Evolutionary conservation across 2,888 invertebrate species (phyloP), one percentile per base, ranked within the genome.

Genomic region (Maniola hyperantus): DNA sequence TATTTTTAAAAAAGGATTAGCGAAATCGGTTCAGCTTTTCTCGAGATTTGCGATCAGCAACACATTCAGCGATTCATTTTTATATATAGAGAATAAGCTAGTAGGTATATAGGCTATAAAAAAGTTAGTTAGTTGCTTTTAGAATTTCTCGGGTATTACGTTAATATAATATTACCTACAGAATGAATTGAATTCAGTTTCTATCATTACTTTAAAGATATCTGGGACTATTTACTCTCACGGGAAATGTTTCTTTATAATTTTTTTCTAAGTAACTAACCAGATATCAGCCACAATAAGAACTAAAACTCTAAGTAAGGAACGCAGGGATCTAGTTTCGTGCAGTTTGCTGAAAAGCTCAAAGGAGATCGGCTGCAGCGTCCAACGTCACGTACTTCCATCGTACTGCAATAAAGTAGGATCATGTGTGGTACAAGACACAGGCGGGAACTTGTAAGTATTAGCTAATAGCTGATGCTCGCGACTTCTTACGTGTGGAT

Each of bases 261-360:
- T 51, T 33, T 6, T 51, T 26, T 11, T 6, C 11, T 5, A 55
- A 18, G 39, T 11, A 36, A 39, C 10, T 1, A 64, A 64, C 59
- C 60, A 46, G 8, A 50, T 34, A 20, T 60, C 18, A 44, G 18
- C 33, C 10, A 57, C 11, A 50, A 18, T 33, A 13, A 34, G 13
- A 18, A n/a, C 46, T 6, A 11, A 10, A 59, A 46, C 18, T 13
- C 42, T 8, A 34, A 36, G 50, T 48, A 5, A 13, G 15, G 26
- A 26, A 61, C 48, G 61, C 18, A 55, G 46, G 46, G 36, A 36
- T 8, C 20, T 36, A 50, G 36, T 59, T 64, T 64, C 55, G 46
- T 60, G 55, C 20, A 60, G 68, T 68, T 69, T 57, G 58, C 65
- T 68, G 69, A 66, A 71, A 71, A 66, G 68, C 68, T 68, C 54